phyloP scores from a whole-genome alignment of 2,888 invertebrate species.

The Caenorhabditis sulstoni region DNA sequence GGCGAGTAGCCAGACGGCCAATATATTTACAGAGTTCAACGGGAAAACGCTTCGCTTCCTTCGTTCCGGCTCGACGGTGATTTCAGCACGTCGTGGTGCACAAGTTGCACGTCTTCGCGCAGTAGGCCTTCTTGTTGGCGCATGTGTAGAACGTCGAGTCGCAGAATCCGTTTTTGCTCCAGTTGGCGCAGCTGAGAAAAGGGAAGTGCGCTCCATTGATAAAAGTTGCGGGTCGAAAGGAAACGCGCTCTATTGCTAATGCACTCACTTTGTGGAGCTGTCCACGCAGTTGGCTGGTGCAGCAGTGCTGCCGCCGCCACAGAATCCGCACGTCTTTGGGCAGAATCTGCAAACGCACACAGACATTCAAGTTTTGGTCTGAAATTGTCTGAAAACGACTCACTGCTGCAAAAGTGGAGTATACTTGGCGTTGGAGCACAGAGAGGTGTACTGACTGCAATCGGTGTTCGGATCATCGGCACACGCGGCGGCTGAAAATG shows the following conservation, averaged over 20 bases:
- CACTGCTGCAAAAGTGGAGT: slow-evolving; percentile 46
- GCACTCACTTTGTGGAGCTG: slow-evolving; percentile 43
- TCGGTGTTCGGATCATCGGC: slow-evolving; percentile 56
- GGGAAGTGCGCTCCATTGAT: too few species aligned
- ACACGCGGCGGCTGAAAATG: slow-evolving; percentile 41
- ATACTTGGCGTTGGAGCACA: slow-evolving; percentile 48
- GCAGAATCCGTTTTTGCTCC: slow-evolving; percentile 56
- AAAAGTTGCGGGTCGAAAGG: too few species aligned
- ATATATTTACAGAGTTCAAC: slow-evolving; percentile 53
- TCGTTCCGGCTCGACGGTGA: neutral
- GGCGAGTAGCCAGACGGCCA: slow-evolving; percentile 38
- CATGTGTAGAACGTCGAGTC: slow-evolving; percentile 45
- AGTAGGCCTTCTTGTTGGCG: slow-evolving; percentile 37
- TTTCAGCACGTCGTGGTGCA: slow-evolving; percentile 38
- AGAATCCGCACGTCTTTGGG: slow-evolving; percentile 54
- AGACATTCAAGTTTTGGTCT: neutral
- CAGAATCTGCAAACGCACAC: slow-evolving; percentile 32
- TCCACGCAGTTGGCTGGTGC: slow-evolving; percentile 42
- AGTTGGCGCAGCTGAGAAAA: slow-evolving; percentile 42
- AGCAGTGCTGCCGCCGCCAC: slow-evolving; percentile 46
- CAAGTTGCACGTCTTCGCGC: slow-evolving; percentile 45
- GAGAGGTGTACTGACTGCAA: slow-evolving; percentile 33
- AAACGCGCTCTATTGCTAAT: too few species aligned
- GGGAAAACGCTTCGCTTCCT: slow-evolving; percentile 31
- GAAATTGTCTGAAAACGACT: neutral